Evolutionary conservation across 2,888 invertebrate genomes (phyloP).

Genomic region (Limnephilus auricula): DNA sequence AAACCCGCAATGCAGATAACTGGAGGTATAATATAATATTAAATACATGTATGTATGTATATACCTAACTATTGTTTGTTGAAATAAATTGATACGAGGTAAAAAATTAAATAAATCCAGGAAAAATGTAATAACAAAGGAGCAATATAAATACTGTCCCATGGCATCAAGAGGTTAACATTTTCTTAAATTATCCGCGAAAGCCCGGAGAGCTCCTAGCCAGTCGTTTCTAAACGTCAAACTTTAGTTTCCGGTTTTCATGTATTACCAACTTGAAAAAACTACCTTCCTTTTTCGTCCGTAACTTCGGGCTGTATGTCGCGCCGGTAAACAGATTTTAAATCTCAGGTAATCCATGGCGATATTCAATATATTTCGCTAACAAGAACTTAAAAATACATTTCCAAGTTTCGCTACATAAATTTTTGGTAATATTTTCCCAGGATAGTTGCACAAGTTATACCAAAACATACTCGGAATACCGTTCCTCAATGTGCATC

Average conservation of each 20-base stretch:
- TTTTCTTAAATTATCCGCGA: too few relatives aligned
- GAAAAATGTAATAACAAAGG: too few relatives aligned
- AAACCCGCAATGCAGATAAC: too few relatives aligned
- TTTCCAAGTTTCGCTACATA: background rate
- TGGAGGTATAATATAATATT: too few relatives aligned
- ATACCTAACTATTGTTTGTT: too few relatives aligned
- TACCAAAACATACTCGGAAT: conserved; percentile 24
- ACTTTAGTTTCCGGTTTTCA: conserved; percentile 53
- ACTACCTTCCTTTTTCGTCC: conserved; percentile 63
- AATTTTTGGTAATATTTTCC: conserved; percentile 21
- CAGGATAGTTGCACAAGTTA: background rate
- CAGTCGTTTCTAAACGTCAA: conserved; percentile 56
- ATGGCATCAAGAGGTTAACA: too few relatives aligned
- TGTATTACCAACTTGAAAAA: conserved; percentile 52
- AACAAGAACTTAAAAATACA: background rate
- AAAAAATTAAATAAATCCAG: too few relatives aligned
- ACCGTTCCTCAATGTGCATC: conserved; percentile 52
- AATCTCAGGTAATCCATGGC: conserved; percentile 65
- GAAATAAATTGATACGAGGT: too few relatives aligned
- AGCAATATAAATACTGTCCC: too few relatives aligned
- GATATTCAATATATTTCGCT: conserved; percentile 28
- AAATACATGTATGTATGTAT: too few relatives aligned
- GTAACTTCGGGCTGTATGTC: conserved; percentile 59
- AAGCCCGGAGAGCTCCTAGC: background rate
- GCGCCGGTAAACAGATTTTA: conserved; percentile 60